These are phyloP conservation scores for Rapana venosa DNA, from an alignment of 2,888 invertebrate species.

Conservation along the genomic window DNA sequence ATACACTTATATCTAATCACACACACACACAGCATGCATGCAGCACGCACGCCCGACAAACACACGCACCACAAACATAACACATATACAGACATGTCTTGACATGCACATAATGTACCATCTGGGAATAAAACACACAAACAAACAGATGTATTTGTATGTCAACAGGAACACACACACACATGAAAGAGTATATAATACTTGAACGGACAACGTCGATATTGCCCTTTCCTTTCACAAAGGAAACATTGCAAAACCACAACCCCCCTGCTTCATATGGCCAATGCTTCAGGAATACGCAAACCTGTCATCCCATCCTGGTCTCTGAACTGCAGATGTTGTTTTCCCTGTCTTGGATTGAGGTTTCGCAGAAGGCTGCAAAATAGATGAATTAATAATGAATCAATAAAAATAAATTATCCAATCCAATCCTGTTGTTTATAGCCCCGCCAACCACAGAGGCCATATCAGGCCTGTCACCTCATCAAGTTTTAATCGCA, in stretches of 20 bases:
- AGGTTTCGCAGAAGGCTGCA: not conserved
- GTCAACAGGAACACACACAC: not conserved
- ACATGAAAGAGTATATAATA: not conserved
- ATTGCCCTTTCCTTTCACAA: not conserved
- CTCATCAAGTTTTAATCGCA: not conserved
- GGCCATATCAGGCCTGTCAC: not conserved
- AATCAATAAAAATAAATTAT: not conserved
- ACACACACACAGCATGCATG: not conserved
- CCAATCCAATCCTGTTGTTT: not conserved
- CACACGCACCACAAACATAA: no score
- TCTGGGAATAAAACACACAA: no score
- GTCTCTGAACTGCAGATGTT: slow-evolving; percentile 1
- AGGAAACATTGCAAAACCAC: not conserved
- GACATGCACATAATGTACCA: no score
- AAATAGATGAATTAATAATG: not conserved
- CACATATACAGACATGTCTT: no score
- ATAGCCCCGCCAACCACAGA: no score
- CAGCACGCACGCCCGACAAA: no score
- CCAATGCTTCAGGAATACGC: not conserved
- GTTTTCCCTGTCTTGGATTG: not conserved
- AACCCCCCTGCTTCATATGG: not conserved
- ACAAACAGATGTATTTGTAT: no score
- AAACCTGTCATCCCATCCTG: slow-evolving; percentile 24
- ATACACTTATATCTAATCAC: not conserved
- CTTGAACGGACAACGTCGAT: not conserved